Conservation (phyloP, 1,140 invertebrate species). For the Drosophila sechellia region DNA sequence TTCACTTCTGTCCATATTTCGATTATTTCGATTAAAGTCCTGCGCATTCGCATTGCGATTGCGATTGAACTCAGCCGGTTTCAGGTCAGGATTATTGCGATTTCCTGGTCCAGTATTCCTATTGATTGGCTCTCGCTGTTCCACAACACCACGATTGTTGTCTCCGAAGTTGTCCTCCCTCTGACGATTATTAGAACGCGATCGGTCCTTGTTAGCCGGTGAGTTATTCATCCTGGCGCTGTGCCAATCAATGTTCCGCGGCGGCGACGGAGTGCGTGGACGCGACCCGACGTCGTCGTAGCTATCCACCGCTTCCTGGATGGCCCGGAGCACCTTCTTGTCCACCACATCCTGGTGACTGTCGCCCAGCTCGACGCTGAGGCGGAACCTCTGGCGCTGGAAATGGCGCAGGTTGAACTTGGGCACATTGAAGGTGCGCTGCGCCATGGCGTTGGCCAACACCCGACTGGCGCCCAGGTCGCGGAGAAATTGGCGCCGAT, state of each 20-base stretch:
- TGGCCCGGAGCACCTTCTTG: slow-evolving; percentile 24
- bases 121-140: slow-evolving; percentile 1
- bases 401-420: slow-evolving; percentile 47
- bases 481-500: slow-evolving; percentile 41
- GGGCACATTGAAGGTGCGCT: slow-evolving; percentile 23
- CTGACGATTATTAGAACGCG: slow-evolving; percentile 3
- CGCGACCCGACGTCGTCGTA: neutral
- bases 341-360: slow-evolving; percentile 34
- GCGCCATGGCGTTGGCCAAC: slow-evolving; percentile 43
- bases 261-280: slow-evolving; percentile 44
- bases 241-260: slow-evolving; percentile 61
- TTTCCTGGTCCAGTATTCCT: neutral
- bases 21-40: slow-evolving; percentile 2
- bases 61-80: neutral
- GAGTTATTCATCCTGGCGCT: neutral
- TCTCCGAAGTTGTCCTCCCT: slow-evolving; percentile 1
- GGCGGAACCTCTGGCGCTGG: slow-evolving; percentile 30
- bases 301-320: slow-evolving; percentile 22
- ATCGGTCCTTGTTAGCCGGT: slow-evolving; percentile 3
- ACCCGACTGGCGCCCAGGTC: slow-evolving; percentile 44
- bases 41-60: neutral
- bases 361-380: slow-evolving; percentile 48
- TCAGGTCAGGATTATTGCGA: neutral
- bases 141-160: neutral
- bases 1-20: neutral